A percentile compares a stretch with the other conserved stretches of the same genome.
Conservation (phyloP, 2,113 vertebrate species). For the Pseudorasbora parva region DNA sequence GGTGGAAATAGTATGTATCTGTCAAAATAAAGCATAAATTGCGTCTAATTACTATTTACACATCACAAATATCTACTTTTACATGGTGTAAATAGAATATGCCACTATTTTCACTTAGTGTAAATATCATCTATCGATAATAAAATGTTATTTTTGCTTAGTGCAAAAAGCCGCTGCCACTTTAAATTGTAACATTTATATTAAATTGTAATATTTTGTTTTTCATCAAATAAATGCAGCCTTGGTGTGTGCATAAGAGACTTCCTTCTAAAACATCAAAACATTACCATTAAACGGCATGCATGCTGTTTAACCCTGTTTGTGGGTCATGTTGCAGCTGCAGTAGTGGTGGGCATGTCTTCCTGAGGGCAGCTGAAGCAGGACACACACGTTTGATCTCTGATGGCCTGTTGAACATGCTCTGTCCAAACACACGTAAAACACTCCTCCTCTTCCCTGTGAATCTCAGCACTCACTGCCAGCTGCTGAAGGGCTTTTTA, state of each 20-base stretch:
- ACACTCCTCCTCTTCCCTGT: constrained; percentile 43
- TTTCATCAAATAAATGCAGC: neutral
- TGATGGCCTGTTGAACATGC: neutral
- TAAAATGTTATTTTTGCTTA: too few relatives aligned
- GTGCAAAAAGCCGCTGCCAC: too few relatives aligned
- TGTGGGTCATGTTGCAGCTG: neutral
- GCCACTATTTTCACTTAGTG: too few relatives aligned
- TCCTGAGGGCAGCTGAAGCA: neutral
- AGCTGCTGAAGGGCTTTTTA: neutral
- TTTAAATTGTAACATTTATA: neutral
- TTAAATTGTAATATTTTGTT: neutral
- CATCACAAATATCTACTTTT: too few relatives aligned
- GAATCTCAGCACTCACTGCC: neutral
- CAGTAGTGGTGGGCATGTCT: neutral
- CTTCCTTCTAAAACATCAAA: neutral
- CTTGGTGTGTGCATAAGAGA: neutral
- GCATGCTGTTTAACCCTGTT: neutral
- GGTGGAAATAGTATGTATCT: too few relatives aligned
- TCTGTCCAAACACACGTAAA: constrained; percentile 55
- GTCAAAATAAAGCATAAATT: too few relatives aligned
- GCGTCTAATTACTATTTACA: too few relatives aligned
- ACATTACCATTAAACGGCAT: too few relatives aligned
- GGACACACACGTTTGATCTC: constrained; percentile 40
- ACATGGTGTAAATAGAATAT: too few relatives aligned
- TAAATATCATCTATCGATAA: too few relatives aligned